Evolutionary conservation across 2,888 invertebrate species (phyloP).

Genomic region (Hypselothyrea guttata): DNA sequence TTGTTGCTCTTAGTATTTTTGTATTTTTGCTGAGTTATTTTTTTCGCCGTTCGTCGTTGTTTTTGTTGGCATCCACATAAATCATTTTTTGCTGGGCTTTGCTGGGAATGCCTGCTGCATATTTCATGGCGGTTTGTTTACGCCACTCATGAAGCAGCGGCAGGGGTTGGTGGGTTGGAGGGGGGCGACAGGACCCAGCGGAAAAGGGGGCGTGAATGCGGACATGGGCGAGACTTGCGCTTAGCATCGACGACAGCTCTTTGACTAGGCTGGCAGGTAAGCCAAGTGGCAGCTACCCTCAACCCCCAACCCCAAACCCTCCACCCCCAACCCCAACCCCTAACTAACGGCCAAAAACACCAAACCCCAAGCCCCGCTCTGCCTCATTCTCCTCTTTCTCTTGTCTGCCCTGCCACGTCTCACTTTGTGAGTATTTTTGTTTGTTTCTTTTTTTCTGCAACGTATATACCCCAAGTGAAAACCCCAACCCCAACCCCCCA

Average conservation of each 20-base stretch:
- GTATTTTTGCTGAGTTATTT: slow-evolving; percentile 2
- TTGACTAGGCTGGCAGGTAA: slow-evolving; percentile 73
- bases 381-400: too few species aligned
- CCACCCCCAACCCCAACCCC: neutral
- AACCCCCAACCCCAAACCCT: neutral
- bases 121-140: slow-evolving; percentile 67
- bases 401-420: neutral
- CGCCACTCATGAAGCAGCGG: slow-evolving; percentile 22
- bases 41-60: slow-evolving; percentile 30
- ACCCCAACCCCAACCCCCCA: slow-evolving; percentile 13
- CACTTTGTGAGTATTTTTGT: slow-evolving; percentile 34
- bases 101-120: slow-evolving; percentile 60
- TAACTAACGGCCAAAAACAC: too few species aligned
- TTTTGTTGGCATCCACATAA: slow-evolving; percentile 66
- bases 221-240: slow-evolving; percentile 41
- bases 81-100: slow-evolving; percentile 71
- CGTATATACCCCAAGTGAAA: slow-evolving; percentile 15
- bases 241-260: slow-evolving; percentile 75
- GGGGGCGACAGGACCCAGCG: slow-evolving; percentile 1
- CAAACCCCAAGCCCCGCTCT: too few species aligned
- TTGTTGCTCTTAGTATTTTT: slow-evolving; percentile 32
- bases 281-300: slow-evolving; percentile 40
- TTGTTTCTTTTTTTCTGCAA: slow-evolving; percentile 38
- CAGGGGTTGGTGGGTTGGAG: neutral
- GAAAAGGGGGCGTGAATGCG: slow-evolving; percentile 5